phyloP scores from a whole-genome alignment of 2,888 invertebrate species.

The Drosophila villosipedis region DNA sequence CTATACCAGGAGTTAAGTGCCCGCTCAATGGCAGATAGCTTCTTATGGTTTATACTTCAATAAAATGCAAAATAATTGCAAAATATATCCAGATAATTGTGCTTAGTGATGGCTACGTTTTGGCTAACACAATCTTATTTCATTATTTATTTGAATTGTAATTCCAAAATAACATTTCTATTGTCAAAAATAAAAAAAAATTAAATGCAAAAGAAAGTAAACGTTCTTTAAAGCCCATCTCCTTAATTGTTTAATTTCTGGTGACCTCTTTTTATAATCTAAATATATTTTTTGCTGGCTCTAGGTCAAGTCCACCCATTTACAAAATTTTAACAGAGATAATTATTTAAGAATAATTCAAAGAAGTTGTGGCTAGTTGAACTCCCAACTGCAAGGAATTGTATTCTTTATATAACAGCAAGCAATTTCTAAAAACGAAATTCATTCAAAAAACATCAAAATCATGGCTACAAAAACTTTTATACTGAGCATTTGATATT shows the following conservation, averaged over 20 bases:
- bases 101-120: neutral
- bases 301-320: neutral
- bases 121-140: neutral
- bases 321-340: neutral
- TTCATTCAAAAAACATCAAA: neutral
- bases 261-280: neutral
- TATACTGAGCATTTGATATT: neutral
- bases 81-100: neutral
- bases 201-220: rapidly evolving
- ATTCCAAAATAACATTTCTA: neutral
- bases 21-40: slow-evolving; percentile 1
- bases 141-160: neutral
- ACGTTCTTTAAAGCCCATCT: neutral
- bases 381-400: neutral
- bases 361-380: neutral
- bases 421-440: neutral
- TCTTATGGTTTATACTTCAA: neutral
- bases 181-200: neutral
- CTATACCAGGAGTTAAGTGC: neutral
- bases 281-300: neutral
- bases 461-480: neutral
- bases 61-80: neutral
- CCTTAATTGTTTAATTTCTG: no score
- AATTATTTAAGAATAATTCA: neutral
- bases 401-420: neutral